These are phyloP conservation scores for Hydropsyche betteni DNA, from an alignment of 2,888 invertebrate species.

Conservation along the genomic window DNA sequence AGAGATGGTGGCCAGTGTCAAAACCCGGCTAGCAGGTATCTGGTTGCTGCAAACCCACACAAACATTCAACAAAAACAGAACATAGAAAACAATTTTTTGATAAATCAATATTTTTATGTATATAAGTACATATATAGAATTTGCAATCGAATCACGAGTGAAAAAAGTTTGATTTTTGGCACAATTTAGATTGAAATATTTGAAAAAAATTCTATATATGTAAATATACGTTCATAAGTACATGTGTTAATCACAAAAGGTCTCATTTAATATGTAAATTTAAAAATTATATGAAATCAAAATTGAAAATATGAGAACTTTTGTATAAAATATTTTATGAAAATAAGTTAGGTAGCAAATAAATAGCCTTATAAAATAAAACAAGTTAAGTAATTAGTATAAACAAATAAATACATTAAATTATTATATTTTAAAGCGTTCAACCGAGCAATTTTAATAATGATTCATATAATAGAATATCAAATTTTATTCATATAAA, in stretches of 20 bases:
- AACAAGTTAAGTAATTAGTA: constrained; percentile 41
- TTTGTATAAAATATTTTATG: neutral
- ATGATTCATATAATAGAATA: constrained; percentile 48
- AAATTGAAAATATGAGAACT: too few species aligned
- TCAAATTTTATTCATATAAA: constrained; percentile 52
- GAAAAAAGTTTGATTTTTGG: too few species aligned
- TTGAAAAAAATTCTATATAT: too few species aligned
- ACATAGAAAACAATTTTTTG: constrained; percentile 5
- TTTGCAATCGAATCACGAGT: too few species aligned
- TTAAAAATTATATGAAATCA: too few species aligned
- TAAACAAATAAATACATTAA: constrained; percentile 50
- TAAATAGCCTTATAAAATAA: constrained; percentile 36
- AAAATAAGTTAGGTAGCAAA: constrained; percentile 43
- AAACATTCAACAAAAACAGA: constrained; percentile 48
- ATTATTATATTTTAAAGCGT: constrained; percentile 48
- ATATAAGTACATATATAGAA: too few species aligned
- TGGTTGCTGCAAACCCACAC: constrained; percentile 63
- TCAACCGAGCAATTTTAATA: constrained; percentile 49
- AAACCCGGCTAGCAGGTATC: constrained; percentile 69
- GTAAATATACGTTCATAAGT: too few species aligned
- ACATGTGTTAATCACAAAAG: too few species aligned
- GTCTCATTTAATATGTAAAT: too few species aligned
- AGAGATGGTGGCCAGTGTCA: constrained; percentile 61
- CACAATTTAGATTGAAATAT: too few species aligned
- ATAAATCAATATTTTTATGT: too few species aligned